These are phyloP conservation scores for Siphonodentalium dalli DNA, from an alignment of 2,888 invertebrate genomes.

Conservation along the genomic window DNA sequence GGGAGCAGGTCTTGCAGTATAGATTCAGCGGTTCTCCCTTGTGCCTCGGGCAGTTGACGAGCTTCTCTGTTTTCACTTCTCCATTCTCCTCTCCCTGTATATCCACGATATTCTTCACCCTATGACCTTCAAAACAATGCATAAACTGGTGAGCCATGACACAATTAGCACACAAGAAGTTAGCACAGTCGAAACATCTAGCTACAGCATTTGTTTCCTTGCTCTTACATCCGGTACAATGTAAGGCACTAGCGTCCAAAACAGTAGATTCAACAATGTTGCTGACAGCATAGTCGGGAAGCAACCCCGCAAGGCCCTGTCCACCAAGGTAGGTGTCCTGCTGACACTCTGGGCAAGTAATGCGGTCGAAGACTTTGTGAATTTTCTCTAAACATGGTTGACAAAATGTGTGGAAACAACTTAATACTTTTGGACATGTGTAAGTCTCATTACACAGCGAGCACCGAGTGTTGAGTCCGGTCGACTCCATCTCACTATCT, in stretches of 20 bases:
- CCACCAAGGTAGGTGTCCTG: slow-evolving; percentile 55
- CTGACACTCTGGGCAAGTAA: slow-evolving; percentile 77
- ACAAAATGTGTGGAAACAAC: slow-evolving; percentile 78
- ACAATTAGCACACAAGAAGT: slow-evolving; percentile 95
- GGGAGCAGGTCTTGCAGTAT: slow-evolving; percentile 91
- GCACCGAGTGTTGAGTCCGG: slow-evolving; percentile 67
- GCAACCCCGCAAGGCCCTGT: slow-evolving; percentile 73
- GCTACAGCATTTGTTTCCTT: slow-evolving; percentile 93
- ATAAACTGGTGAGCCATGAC: slow-evolving; percentile 98
- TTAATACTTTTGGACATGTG: slow-evolving; percentile 61
- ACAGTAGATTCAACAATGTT: slow-evolving; percentile 65
- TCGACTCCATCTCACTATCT: slow-evolving; percentile 51
- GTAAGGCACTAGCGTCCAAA: slow-evolving; percentile 66
- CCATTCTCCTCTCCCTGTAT: slow-evolving; percentile 69
- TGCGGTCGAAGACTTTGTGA: slow-evolving; percentile 72
- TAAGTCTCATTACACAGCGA: slow-evolving; percentile 79
- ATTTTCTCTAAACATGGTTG: slow-evolving; percentile 79
- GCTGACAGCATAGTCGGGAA: slow-evolving; percentile 73
- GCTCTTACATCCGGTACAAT: slow-evolving; percentile 95
- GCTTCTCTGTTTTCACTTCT: slow-evolving; percentile 44
- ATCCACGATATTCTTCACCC: slow-evolving; percentile 74
- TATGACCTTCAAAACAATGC: slow-evolving; percentile 98
- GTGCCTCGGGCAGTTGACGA: slow-evolving; percentile 83
- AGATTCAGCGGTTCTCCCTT: slow-evolving; percentile 90
- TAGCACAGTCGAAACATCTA: slow-evolving; percentile 94